Evolutionary conservation across 1,140 invertebrate genomes (phyloP).

Genomic region (Piezodorus guildinii): DNA sequence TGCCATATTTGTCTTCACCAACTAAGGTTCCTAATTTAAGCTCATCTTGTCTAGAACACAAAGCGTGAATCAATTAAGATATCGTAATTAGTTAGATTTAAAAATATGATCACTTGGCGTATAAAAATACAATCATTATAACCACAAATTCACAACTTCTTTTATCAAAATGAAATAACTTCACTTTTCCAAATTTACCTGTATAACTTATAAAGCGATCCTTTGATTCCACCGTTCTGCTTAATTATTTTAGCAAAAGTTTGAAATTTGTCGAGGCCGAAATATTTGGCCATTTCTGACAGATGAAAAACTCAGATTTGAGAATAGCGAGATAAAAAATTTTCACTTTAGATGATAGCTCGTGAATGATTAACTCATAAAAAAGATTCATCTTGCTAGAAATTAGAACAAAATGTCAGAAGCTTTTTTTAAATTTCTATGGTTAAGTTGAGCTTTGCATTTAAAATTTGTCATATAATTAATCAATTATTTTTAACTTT

Average conservation of each 20-base stretch:
- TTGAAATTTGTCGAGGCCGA: slow-evolving; percentile 52
- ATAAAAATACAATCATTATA: slow-evolving; percentile 12
- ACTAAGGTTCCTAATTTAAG: slow-evolving; percentile 73
- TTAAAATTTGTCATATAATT: too few relatives aligned
- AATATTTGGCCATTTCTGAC: slow-evolving; percentile 23
- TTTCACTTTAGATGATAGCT: too few relatives aligned
- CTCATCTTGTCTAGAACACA: slow-evolving; percentile 62
- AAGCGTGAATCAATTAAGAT: slow-evolving; percentile 6
- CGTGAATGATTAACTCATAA: too few relatives aligned
- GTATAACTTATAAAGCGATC: slow-evolving; percentile 56
- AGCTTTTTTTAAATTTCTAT: too few relatives aligned
- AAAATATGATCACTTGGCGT: slow-evolving; percentile 26
- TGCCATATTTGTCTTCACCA: slow-evolving; percentile 92
- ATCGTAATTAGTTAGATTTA: slow-evolving; percentile 26
- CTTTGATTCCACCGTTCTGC: slow-evolving; percentile 64
- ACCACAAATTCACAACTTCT: slow-evolving; percentile 30
- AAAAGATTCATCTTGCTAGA: too few relatives aligned
- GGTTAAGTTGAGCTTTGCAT: too few relatives aligned
- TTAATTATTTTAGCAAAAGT: slow-evolving; percentile 55
- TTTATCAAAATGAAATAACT: too few relatives aligned
- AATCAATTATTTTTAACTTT: too few relatives aligned
- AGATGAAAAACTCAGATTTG: too few relatives aligned
- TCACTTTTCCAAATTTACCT: slow-evolving; percentile 44
- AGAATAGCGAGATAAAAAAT: too few relatives aligned
- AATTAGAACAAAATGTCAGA: too few relatives aligned